Conservation (phyloP, 2,797 vertebrate species). For the Thunnus albacares region DNA sequence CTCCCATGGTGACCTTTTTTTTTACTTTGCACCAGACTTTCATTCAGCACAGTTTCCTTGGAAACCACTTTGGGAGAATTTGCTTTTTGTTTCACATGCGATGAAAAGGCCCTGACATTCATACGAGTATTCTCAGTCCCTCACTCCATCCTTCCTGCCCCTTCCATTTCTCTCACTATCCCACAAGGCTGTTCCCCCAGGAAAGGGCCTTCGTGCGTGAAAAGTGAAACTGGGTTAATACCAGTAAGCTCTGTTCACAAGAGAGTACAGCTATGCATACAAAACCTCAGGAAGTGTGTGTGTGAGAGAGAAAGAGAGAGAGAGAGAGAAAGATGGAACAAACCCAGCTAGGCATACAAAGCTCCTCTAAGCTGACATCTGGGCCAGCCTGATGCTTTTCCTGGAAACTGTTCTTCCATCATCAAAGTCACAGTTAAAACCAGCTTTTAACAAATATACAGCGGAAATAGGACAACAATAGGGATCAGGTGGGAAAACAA, state of each 20-base stretch:
- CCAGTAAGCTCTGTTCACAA: constrained; percentile 85
- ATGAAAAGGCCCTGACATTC: constrained; percentile 73
- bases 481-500: constrained; percentile 49
- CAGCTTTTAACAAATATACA: constrained; percentile 67
- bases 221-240: constrained; percentile 87
- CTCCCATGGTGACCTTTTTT: constrained; percentile 64
- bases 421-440: constrained; percentile 71
- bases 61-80: constrained; percentile 69
- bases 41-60: constrained; percentile 71
- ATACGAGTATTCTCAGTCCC: constrained; percentile 66
- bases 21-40: constrained; percentile 45
- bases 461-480: constrained; percentile 58
- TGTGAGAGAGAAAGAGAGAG: constrained; percentile 29
- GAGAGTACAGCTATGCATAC: constrained; percentile 83
- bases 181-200: constrained; percentile 68
- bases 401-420: constrained; percentile 75
- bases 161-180: constrained; percentile 64
- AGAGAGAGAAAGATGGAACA: constrained; percentile 57
- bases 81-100: constrained; percentile 58
- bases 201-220: constrained; percentile 76
- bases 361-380: constrained; percentile 83
- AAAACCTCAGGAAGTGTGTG: constrained; percentile 77
- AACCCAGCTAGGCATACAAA: constrained; percentile 80
- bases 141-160: constrained; percentile 59
- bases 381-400: constrained; percentile 80